Conservation (phyloP, 2,113 vertebrate genomes). For the Daubentonia madagascariensis region DNA sequence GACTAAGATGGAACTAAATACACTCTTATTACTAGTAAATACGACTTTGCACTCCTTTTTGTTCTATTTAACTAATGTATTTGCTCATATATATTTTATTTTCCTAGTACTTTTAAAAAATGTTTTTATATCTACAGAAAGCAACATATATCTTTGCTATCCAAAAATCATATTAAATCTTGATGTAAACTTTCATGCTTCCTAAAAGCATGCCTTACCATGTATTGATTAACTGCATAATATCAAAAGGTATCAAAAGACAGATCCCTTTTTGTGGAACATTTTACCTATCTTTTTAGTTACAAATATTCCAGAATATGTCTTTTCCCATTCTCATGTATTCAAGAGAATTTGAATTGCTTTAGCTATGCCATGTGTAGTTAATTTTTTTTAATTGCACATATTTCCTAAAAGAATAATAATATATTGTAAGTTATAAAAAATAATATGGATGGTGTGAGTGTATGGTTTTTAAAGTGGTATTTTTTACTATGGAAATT, state of each 20-base stretch:
- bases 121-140: not conserved
- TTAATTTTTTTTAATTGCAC: not conserved
- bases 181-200: not conserved
- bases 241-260: not conserved
- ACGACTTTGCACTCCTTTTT: not conserved
- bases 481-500: not conserved
- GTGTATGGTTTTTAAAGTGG: not conserved
- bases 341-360: not conserved
- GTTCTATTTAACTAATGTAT: not conserved
- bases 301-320: not conserved
- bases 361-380: not conserved
- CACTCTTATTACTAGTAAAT: not conserved
- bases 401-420: not conserved
- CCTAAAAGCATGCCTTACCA: not conserved
- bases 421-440: not conserved
- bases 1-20: not conserved
- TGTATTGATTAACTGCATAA: not conserved
- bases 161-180: not conserved
- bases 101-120: not conserved
- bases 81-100: not conserved
- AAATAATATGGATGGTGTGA: not conserved
- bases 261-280: accelerated
- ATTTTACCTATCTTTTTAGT: not conserved
- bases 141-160: not conserved
- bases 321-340: not conserved